Base-by-base conservation (phyloP, 1,140 invertebrate genomes). In the Atopsyche davidsoni region DNA sequence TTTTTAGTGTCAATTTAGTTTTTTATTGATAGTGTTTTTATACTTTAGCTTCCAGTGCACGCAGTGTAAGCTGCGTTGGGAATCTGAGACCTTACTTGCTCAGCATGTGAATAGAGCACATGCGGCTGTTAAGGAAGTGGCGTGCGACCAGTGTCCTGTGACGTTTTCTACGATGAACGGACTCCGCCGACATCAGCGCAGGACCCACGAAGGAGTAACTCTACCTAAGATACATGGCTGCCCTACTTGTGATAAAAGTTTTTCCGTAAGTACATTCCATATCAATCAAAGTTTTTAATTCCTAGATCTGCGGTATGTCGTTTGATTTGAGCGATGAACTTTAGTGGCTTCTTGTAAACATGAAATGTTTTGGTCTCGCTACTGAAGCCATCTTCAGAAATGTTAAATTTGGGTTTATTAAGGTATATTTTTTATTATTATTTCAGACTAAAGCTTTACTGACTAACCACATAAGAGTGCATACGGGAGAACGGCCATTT, bases 401-500 rank as follows among this genome's bases (percentile, higher is more conserved):
- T n/a, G n/a, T n/a, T n/a, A n/a, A n/a, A n/a, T n/a, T n/a, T n/a
- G n/a, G n/a, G n/a, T n/a, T n/a, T n/a, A n/a, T n/a, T n/a, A n/a
- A n/a, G n/a, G n/a, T n/a, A n/a, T n/a, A n/a, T 38, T 40, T 41
- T 48, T 10, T 19, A 14, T 38, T 35, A 28, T 13, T 4, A 13
- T 53, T 53, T 28, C 45, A 58, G 56, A 35, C 52, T 0, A 75
- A 73, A 60, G 73, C 68, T n/a, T 71, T 73, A 22, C 65, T 79
- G 46, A 68, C 68, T 34, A 79, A 79, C 48, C 79, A 81, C 60
- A 74, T 79, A 62, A 65, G 79, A 17, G 75, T 74, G 0, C 79
- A 81, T 60, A 82, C 79, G 1, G 79, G 79, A 56, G 70, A 78
- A 60, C 68, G 75, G 48, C 76, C 76, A 4, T 77, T 72, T 60